phyloP scores from a whole-genome alignment of 2,888 invertebrate species.

The Phaonia tiefii region DNA sequence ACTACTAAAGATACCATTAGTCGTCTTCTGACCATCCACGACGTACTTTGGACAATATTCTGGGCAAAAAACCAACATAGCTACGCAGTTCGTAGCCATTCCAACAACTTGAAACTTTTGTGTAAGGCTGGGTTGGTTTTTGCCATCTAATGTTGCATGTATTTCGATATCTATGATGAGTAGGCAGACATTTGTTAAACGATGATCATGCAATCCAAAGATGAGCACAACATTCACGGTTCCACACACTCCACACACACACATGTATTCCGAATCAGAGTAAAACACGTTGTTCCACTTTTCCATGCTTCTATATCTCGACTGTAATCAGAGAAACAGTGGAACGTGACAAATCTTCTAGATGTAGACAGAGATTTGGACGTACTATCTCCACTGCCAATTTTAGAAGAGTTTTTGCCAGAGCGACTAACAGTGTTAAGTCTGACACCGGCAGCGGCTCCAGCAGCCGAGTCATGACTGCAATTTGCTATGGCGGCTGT shows the following conservation, averaged over 20 bases:
- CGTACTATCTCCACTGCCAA: slow-evolving; percentile 4
- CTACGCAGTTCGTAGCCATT: too few species aligned
- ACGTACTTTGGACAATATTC: too few species aligned
- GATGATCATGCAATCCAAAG: slow-evolving; percentile 57
- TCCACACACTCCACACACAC: slow-evolving; percentile 8
- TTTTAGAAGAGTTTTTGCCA: neutral
- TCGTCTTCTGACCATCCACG: too few species aligned
- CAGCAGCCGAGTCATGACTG: slow-evolving; percentile 54
- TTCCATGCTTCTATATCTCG: slow-evolving; percentile 49
- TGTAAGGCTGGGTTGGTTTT: neutral
- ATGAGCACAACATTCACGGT: neutral
- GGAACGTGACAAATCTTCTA: slow-evolving; percentile 70
- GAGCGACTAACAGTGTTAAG: neutral
- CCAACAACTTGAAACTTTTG: too few species aligned
- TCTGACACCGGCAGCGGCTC: neutral
- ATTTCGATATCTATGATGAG: slow-evolving; percentile 38
- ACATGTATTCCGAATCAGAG: slow-evolving; percentile 50
- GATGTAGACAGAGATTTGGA: slow-evolving; percentile 53
- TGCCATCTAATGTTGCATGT: slow-evolving; percentile 40
- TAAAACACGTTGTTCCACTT: slow-evolving; percentile 63
- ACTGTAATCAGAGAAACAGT: slow-evolving; percentile 60
- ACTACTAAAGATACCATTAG: too few species aligned
- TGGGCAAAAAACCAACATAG: too few species aligned
- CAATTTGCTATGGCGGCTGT: slow-evolving; percentile 56
- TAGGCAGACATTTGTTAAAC: slow-evolving; percentile 34